These are phyloP conservation scores for Pammene aurita DNA, from an alignment of 2,888 invertebrate genomes.

Conservation along the genomic window DNA sequence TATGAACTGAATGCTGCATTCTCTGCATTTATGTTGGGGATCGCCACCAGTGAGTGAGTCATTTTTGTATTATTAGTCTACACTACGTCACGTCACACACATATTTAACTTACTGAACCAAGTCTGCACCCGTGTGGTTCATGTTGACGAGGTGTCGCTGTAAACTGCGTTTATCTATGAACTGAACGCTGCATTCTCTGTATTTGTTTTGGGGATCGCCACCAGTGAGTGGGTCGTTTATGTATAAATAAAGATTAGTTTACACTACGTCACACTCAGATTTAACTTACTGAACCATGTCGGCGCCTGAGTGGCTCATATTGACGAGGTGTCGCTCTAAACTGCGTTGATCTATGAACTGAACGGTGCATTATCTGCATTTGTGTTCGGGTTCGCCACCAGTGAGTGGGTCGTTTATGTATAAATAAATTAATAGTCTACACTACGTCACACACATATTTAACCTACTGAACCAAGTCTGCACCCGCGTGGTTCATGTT, in stretches of 20 bases:
- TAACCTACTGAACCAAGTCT: conserved; percentile 17
- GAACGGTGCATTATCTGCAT: conserved; percentile 18
- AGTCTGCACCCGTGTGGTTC: conserved; percentile 16
- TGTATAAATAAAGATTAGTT: too few species aligned
- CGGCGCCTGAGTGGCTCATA: conserved; percentile 16
- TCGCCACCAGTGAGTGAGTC: too few species aligned
- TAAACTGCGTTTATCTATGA: conserved; percentile 7
- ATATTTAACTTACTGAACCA: conserved; percentile 25
- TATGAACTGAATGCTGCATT: too few species aligned
- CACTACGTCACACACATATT: not conserved
- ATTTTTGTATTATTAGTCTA: too few species aligned
- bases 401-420: conserved; percentile 32
- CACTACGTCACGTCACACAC: not conserved
- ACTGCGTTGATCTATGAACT: conserved; percentile 18
- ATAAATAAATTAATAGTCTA: not conserved
- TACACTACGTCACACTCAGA: not conserved
- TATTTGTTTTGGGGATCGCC: not conserved
- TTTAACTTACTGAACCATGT: conserved; percentile 22
- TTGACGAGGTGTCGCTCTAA: conserved; percentile 18
- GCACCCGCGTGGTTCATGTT: conserved; percentile 21
- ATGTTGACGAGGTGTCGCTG: conserved; percentile 11
- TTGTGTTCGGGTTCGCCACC: conserved; percentile 26
- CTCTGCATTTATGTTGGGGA: too few species aligned
- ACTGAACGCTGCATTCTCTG: conserved; percentile 17
- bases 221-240: too few species aligned